phyloP scores from a whole-genome alignment of 2,797 vertebrate species.

The Pipistrellus pipistrellus region DNA sequence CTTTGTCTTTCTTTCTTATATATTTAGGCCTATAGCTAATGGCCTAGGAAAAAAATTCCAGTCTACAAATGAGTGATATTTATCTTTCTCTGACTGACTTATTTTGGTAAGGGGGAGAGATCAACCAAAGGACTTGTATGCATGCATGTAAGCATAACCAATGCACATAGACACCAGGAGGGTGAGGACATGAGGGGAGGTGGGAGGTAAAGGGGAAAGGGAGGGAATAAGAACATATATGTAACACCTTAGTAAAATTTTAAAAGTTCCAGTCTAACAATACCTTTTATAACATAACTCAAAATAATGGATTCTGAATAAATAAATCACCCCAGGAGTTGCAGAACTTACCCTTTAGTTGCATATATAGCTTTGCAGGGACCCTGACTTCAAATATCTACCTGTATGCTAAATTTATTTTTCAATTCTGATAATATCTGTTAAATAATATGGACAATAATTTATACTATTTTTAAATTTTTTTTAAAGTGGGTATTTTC shows the following conservation, averaged over 20 bases:
- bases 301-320: neutral
- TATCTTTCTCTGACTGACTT: no score
- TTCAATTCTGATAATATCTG: neutral
- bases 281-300: neutral
- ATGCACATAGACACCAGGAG: no score
- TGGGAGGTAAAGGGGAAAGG: no score
- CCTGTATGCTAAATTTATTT: neutral
- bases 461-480: neutral
- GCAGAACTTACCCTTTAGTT: neutral
- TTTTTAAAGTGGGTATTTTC: neutral
- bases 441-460: neutral
- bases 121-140: no score
- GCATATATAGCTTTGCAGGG: neutral
- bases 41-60: neutral
- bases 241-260: no score
- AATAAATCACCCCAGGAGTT: neutral
- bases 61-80: no score
- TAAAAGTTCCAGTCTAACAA: neutral
- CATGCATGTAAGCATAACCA: no score
- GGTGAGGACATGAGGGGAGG: no score
- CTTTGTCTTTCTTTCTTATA: neutral
- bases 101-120: no score
- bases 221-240: no score
- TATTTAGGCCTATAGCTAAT: neutral
- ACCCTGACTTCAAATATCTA: neutral